Percentiles rank a stretch among this genome's conserved stretches.
These are phyloP conservation scores for Erebia epiphron DNA, from an alignment of 2,888 invertebrate species.

Conservation along the genomic window DNA sequence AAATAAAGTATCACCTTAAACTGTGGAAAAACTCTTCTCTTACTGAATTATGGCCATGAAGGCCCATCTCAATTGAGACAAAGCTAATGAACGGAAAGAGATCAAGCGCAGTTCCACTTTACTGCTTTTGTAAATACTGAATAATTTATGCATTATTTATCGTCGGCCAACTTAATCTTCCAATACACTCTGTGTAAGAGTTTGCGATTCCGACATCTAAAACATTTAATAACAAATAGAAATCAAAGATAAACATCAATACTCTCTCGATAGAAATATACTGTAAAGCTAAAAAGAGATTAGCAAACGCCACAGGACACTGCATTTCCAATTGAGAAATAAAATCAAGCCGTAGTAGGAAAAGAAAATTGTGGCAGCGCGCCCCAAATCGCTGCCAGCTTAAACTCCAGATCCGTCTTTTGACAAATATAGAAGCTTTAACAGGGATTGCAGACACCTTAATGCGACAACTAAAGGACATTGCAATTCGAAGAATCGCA, in stretches of 20 bases:
- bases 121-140: no score
- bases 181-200: no score
- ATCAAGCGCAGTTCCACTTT: no score
- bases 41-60: no score
- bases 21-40: no score
- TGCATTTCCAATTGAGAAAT: constrained; percentile 15
- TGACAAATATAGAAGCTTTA: constrained; percentile 44
- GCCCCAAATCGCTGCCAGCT: constrained; percentile 32
- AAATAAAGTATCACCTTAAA: no score
- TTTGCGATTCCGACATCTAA: no score
- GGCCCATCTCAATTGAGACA: no score
- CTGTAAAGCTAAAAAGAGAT: not conserved
- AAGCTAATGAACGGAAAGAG: no score
- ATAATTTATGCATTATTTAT: no score
- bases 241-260: constrained; percentile 5
- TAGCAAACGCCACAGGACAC: not conserved
- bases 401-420: constrained; percentile 37
- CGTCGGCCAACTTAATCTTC: no score
- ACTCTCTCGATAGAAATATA: not conserved
- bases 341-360: constrained; percentile 9
- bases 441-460: constrained; percentile 37
- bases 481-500: constrained; percentile 35
- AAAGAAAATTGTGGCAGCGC: constrained; percentile 29
- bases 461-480: constrained; percentile 44
- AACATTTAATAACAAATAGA: not conserved